These are phyloP conservation scores for Chloropsis hardwickii DNA, from an alignment of 2,113 vertebrate species.

Conservation along the genomic window DNA sequence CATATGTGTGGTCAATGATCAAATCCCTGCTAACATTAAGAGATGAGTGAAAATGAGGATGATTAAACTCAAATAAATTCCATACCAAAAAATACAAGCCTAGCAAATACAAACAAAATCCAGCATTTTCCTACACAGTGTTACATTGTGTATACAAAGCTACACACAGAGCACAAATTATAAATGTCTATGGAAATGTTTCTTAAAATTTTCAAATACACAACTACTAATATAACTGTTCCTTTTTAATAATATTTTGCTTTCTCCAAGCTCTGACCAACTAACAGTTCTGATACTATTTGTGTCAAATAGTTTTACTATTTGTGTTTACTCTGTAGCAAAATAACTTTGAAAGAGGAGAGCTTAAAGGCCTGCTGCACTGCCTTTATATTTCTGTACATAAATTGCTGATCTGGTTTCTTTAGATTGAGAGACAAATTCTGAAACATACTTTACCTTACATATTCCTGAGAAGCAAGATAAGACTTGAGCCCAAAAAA, in stretches of 20 bases:
- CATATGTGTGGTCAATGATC: accelerated
- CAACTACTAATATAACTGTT: not conserved
- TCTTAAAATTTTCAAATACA: not conserved
- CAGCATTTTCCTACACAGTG: not conserved
- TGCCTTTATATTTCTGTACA: not conserved
- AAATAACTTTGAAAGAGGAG: not conserved
- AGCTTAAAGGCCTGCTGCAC: not conserved
- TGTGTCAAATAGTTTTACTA: not conserved
- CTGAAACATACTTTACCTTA: not conserved
- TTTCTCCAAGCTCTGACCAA: not conserved
- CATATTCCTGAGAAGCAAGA: not conserved
- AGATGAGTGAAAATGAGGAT: not conserved
- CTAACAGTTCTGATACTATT: not conserved
- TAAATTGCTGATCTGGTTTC: not conserved
- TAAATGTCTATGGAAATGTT: not conserved
- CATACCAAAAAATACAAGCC: not conserved
- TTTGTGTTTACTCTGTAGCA: not conserved
- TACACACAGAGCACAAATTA: not conserved
- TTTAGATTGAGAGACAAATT: not conserved
- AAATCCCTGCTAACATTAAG: not conserved
- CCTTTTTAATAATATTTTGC: not conserved
- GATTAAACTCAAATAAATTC: not conserved
- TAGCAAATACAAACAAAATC: not conserved
- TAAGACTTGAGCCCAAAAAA: not conserved
- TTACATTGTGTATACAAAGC: not conserved